Base-by-base conservation (phyloP, 2,888 invertebrate species). In the Luperina nickerlii region DNA sequence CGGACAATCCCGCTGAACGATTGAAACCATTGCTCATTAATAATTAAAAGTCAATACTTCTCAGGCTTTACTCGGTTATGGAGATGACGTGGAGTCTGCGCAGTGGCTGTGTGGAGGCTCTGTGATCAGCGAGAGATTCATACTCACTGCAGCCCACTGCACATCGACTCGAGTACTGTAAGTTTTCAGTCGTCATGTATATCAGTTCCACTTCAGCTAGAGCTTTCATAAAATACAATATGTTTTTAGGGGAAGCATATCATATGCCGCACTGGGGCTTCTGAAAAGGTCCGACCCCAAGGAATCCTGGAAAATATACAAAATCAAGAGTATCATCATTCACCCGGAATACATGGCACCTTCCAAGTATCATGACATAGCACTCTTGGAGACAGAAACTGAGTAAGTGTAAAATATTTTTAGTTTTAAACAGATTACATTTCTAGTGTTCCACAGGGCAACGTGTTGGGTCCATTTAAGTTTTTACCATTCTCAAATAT, bases 91-190 rank as follows among this genome's bases (percentile, higher is more conserved):
- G 6, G 63, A 81, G 0, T 57, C 76, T 1, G 79, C 88, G 0
- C 76, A 89, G 18, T 95, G 93, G 93, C 84, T 89, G 0, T 95
- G 95, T 74, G 94, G 93, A 0, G 95, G 94, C 0, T 79, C 92
- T 0, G 73, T 95, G 11, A 89, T 95, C 72, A 94, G 94, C 70
- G 94, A 94, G 48, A 79, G 87, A 11, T 94, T 90, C 83, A 90
- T 95, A 0, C 86, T 95, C 54, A 94, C 95, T 0, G 94, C 95
- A 0, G 94, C 91, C 0, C 95, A 95, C 77, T 95, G 95, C 82
- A 89, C 90, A 0, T 88, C 77, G 0, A 87, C 85, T 48, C 83
- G 88, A 27, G 72, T 87, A 1, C 48, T 81, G 94, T 93, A 67
- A 90, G 93, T 89, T 60, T 32, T 42, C n/a, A 57, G 54, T 20